Percentiles rank a stretch among this genome's conserved stretches.
phyloP scores from a whole-genome alignment of 1,140 invertebrate species.

The Trissolcus basalis region DNA sequence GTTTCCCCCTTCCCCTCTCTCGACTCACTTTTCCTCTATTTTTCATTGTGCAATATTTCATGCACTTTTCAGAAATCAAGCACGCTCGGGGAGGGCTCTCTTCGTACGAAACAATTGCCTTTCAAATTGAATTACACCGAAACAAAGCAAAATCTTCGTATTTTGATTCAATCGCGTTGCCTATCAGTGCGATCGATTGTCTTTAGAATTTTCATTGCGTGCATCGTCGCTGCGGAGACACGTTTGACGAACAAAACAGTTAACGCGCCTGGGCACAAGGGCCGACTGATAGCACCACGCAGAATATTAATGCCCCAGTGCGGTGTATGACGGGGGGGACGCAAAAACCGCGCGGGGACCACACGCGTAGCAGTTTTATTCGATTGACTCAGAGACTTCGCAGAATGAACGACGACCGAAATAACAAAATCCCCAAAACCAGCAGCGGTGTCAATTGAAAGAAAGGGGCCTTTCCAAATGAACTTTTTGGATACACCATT shows the following conservation, averaged over 20 bases:
- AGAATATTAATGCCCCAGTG: conserved; percentile 47
- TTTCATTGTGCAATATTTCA: no score
- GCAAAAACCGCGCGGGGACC: conserved; percentile 33
- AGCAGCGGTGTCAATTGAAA: no score
- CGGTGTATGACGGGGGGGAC: conserved; percentile 21
- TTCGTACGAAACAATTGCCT: no score
- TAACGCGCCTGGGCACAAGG: conserved; percentile 25
- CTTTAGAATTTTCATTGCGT: conserved; percentile 44
- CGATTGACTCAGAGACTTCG: conserved; percentile 32
- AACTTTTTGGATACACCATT: no score
- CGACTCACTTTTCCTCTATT: no score
- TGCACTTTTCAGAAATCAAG: no score
- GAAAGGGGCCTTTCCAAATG: no score
- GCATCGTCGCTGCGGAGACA: conserved; percentile 17
- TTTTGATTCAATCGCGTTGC: conserved; percentile 20
- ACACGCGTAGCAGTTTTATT: conserved; percentile 25
- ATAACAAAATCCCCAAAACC: conserved; percentile 33
- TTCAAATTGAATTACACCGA: not conserved
- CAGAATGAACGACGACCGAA: no score
- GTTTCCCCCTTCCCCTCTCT: no score
- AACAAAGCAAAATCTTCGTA: conserved; percentile 23
- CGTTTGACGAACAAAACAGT: conserved; percentile 49
- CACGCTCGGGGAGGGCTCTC: no score
- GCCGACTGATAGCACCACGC: conserved; percentile 20
- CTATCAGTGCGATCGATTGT: conserved; percentile 31